Evolutionary conservation across 2,888 invertebrate species (phyloP), one percentile per base, ranked within the genome.

Genomic region (Troglohyphantes excavatus): DNA sequence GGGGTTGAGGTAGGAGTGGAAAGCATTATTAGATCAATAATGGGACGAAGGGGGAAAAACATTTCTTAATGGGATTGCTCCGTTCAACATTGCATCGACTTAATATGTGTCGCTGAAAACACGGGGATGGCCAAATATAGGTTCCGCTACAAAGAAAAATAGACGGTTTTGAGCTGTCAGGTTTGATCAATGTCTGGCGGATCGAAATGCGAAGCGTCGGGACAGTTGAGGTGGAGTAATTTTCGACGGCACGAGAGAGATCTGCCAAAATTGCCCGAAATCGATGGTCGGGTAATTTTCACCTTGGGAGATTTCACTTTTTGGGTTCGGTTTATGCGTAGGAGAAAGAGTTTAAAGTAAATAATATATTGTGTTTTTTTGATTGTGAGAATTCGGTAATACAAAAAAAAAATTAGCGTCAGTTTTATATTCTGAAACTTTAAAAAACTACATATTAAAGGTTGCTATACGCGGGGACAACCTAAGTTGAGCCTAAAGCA

Each of bases 11-110:
- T 23, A 43, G 43, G 19, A 43, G 43, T 43, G 43, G 63, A 78
- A 78, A 26, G 33, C 43, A 26, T 46, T 78, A 39, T 11, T 39
- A 26, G 63, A 78, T 78, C 78, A 65, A 78, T 78, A 78, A 19
- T n/a, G n/a, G n/a, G n/a, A 39, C 9, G 23, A 27, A 59, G 33
- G 9, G 7, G 19, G 63, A n/a, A 63, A 33, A 75, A 26, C 23
- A 26, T 23, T 6, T 75, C 33, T n/a, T 78, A 78, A 78, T 78
- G 39, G 63, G 78, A 78, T 65, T 65, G 78, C 39, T n/a, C 17
- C 29, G 27, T 75, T 29, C n/a, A 43, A 46, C 46, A 39, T 63
- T 33, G 19, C 76, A 76, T 21, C 29, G 29, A 39, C 63, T 23
- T 72, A 11, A 76, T 59, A 59, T 59, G 53, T 53, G 59, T 29